These are phyloP conservation scores for Calvadosia cruxmelitensis DNA, from an alignment of 30 jellyfish, hydroid and myxozoan species.

Conservation along the genomic window DNA sequence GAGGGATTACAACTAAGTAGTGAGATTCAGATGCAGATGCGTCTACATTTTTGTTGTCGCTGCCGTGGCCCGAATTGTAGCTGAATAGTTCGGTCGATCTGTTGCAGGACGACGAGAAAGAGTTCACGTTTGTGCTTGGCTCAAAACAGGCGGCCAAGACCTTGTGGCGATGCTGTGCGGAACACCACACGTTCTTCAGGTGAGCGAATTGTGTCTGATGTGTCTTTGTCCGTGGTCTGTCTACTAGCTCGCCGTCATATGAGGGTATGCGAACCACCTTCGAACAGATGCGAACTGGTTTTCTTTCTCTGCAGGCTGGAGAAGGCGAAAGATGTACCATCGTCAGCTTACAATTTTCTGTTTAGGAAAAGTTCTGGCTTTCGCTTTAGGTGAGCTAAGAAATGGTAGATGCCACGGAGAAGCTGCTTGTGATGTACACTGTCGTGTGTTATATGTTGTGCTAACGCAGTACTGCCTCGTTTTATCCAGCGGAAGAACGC, in stretches of 20 bases:
- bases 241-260: too few species aligned
- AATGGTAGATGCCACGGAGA: neutral
- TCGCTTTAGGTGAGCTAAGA: constrained; percentile 52
- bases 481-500: constrained; percentile 88
- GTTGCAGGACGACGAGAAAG: constrained; percentile 91
- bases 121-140: constrained; percentile 55
- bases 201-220: too few species aligned
- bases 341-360: constrained; percentile 89
- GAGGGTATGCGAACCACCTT: neutral
- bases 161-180: constrained; percentile 95
- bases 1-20: too few species aligned
- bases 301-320: constrained; percentile 61
- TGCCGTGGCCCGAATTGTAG: too few species aligned
- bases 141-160: constrained; percentile 70
- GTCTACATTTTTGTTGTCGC: neutral
- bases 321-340: constrained; percentile 92
- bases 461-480: neutral
- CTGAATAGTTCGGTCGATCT: neutral
- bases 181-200: constrained; percentile 98
- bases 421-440: neutral
- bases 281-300: neutral
- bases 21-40: neutral
- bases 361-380: constrained; percentile 88
- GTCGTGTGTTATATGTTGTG: neutral
- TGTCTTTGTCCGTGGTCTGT: too few species aligned